A percentile compares a stretch with the other conserved stretches of the same genome.
phyloP scores from a whole-genome alignment of 92 coral and sea anemone genomes.

The Palythoa grandiflora region DNA sequence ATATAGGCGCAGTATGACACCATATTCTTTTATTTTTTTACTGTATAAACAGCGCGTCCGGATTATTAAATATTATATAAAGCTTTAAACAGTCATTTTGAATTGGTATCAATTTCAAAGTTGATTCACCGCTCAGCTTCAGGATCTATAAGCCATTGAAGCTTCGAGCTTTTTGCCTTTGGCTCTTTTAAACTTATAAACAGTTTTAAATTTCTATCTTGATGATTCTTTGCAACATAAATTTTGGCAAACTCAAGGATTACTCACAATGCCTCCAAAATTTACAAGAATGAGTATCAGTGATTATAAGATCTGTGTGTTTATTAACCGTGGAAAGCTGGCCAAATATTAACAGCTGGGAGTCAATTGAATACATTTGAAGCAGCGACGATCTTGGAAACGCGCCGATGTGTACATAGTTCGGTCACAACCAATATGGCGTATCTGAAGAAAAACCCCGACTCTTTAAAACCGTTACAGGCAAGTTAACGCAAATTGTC shows the following conservation, averaged over 20 bases:
- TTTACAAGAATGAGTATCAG: background rate
- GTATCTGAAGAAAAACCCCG: constrained; percentile 97
- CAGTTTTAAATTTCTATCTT: no score
- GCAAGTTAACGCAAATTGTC: constrained; percentile 65
- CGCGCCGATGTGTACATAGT: constrained; percentile 46
- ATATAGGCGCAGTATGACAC: no score
- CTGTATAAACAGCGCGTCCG: no score
- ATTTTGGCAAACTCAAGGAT: background rate
- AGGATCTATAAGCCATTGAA: no score
- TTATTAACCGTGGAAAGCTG: constrained; percentile 58
- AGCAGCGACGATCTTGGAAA: constrained; percentile 57
- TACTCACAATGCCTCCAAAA: background rate
- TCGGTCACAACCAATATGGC: constrained; percentile 88
- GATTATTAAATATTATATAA: no score
- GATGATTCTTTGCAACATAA: no score
- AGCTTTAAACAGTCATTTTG: no score
- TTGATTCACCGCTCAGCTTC: no score
- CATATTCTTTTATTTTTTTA: no score
- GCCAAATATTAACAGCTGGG: constrained; percentile 84
- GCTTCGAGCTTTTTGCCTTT: no score
- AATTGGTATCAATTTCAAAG: no score
- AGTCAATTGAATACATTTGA: constrained; percentile 65
- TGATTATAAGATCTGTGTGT: constrained; percentile 29
- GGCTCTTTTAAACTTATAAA: no score
- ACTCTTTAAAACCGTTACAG: constrained; percentile 90